A percentile compares a stretch with the other conserved stretches of the same genome.
Evolutionary conservation across 2,888 invertebrate species (phyloP).

Genomic region (Erannis defoliaria): DNA sequence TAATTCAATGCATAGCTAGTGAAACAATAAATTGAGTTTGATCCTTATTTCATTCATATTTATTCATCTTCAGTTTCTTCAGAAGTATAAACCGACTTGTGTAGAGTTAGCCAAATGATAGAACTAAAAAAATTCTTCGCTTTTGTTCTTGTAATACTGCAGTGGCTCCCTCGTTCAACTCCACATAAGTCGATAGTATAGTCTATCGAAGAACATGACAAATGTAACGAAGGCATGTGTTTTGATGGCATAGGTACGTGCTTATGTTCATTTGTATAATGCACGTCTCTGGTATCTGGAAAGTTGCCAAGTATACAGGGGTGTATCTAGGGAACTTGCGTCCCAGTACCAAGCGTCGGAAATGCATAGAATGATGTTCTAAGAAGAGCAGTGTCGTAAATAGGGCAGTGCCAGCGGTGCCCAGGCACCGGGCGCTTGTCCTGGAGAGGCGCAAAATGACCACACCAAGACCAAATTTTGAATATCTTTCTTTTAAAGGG

Average conservation of each 20-base stretch:
- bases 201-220: constrained; percentile 10
- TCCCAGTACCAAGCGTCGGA: background rate
- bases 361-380: background rate
- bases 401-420: too few species aligned
- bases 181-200: background rate
- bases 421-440: too few species aligned
- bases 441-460: too few species aligned
- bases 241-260: constrained; percentile 6
- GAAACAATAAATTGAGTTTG: background rate
- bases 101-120: background rate
- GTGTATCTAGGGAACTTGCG: background rate
- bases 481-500: too few species aligned
- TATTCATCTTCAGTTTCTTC: background rate
- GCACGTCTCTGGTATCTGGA: constrained; percentile 26
- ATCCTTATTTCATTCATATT: constrained; percentile 3
- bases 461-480: too few species aligned
- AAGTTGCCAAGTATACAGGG: constrained; percentile 19
- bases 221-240: constrained; percentile 3
- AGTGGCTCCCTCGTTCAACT: background rate
- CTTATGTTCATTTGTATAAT: constrained; percentile 33
- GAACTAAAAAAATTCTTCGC: background rate
- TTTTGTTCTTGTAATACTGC: background rate
- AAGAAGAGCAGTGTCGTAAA: too few species aligned
- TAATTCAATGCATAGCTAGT: background rate
- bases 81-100: background rate